phyloP scores from a whole-genome alignment of 2,888 invertebrate genomes.

The Lithodes maja region DNA sequence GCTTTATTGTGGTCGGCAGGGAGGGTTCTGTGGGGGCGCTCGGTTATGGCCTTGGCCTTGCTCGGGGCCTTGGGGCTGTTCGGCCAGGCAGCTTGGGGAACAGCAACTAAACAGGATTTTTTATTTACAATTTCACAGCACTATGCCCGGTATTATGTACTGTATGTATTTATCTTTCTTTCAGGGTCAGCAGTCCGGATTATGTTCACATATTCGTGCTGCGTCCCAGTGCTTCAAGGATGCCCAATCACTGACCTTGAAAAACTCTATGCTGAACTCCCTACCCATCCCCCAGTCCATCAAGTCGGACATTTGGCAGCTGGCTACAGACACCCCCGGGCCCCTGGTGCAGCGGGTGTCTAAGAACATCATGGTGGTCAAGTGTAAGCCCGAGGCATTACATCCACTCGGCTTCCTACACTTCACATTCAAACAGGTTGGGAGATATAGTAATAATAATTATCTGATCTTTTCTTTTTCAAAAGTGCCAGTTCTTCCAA shows the following conservation, averaged over 20 bases:
- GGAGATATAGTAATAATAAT: not conserved
- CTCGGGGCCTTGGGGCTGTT: no score
- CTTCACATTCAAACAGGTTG: constrained; percentile 78
- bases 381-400: constrained; percentile 81
- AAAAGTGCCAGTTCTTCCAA: no score
- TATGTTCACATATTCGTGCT: constrained; percentile 81
- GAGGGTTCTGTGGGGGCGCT: no score
- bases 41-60: no score
- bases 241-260: constrained; percentile 80
- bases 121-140: no score
- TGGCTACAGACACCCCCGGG: constrained; percentile 79
- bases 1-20: no score
- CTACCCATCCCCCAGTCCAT: constrained; percentile 79
- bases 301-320: constrained; percentile 79
- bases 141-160: no score
- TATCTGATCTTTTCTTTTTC: no score
- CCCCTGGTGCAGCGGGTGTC: constrained; percentile 83
- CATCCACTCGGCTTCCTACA: constrained; percentile 84
- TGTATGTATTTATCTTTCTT: not conserved
- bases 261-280: constrained; percentile 79
- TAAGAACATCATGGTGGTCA: constrained; percentile 83
- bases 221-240: constrained; percentile 80
- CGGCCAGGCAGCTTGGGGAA: no score
- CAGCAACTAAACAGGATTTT: no score
- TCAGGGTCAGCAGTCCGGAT: constrained; percentile 68